Conservation (phyloP, 1,140 invertebrate species). For the Yoshiicerus persimilis region DNA sequence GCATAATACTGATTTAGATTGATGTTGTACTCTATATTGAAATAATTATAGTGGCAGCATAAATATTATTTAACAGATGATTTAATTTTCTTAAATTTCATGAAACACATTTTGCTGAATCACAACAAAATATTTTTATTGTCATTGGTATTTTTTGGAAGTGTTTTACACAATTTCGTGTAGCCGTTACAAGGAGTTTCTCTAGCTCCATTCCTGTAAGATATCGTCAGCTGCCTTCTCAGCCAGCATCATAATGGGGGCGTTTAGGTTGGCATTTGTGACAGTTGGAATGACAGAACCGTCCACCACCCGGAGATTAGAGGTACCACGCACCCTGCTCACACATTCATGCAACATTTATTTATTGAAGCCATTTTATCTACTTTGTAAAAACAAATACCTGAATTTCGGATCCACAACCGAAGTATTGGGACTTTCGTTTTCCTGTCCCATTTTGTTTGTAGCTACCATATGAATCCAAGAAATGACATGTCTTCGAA, state of each 20-base stretch:
- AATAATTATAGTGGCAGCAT: no score
- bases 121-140: no score
- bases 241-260: neutral
- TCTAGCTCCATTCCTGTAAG: neutral
- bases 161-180: no score
- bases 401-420: neutral
- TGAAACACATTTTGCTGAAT: no score
- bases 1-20: no score
- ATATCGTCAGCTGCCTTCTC: neutral
- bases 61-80: no score
- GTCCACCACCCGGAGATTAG: neutral
- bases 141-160: no score
- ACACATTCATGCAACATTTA: neutral
- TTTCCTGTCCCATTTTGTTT: neutral
- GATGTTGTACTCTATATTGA: no score
- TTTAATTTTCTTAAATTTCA: no score
- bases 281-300: neutral
- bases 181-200: neutral
- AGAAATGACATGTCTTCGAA: neutral
- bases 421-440: neutral
- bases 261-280: constrained; percentile 7
- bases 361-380: no score
- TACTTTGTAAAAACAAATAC: neutral
- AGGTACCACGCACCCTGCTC: neutral
- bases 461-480: neutral